Percentiles rank a stretch among this genome's conserved stretches.
phyloP scores from a whole-genome alignment of 1,140 invertebrate species.

The Cepaea nemoralis region DNA sequence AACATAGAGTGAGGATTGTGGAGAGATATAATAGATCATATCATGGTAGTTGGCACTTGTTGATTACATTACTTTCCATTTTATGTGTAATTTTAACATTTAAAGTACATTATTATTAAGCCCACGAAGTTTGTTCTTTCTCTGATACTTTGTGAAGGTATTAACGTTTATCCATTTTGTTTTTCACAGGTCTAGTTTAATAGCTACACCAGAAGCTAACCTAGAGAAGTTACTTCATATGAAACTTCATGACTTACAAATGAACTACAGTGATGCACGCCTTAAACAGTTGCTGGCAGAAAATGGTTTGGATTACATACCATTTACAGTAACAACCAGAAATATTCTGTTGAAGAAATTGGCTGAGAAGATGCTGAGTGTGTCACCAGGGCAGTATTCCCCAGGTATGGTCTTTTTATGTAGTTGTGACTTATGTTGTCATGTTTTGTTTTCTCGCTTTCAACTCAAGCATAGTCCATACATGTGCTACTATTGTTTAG shows the following conservation, averaged over 20 bases:
- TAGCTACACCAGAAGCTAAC: neutral
- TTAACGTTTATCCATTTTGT: too few species aligned
- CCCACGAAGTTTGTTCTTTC: too few species aligned
- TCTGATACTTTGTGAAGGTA: too few species aligned
- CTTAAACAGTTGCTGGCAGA: constrained; percentile 13
- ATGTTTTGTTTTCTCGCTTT: too few species aligned
- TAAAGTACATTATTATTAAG: too few species aligned
- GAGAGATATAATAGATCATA: too few species aligned
- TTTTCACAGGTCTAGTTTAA: neutral
- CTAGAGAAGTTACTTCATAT: neutral
- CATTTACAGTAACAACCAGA: constrained; percentile 3
- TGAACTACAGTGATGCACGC: constrained; percentile 11
- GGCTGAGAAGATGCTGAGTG: constrained; percentile 1
- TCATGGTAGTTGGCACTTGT: too few species aligned
- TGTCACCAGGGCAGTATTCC: neutral
- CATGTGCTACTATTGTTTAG: too few species aligned
- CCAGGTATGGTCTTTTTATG: neutral
- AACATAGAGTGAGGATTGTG: too few species aligned
- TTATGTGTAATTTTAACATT: too few species aligned
- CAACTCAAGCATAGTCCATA: too few species aligned
- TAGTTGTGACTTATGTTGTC: neutral
- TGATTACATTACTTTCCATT: too few species aligned
- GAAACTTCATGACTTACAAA: neutral
- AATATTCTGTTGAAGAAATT: constrained; percentile 20
- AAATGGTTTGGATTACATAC: constrained; percentile 14